phyloP scores from a whole-genome alignment of 1,140 invertebrate genomes.

The Paralvinella palmiformis region DNA sequence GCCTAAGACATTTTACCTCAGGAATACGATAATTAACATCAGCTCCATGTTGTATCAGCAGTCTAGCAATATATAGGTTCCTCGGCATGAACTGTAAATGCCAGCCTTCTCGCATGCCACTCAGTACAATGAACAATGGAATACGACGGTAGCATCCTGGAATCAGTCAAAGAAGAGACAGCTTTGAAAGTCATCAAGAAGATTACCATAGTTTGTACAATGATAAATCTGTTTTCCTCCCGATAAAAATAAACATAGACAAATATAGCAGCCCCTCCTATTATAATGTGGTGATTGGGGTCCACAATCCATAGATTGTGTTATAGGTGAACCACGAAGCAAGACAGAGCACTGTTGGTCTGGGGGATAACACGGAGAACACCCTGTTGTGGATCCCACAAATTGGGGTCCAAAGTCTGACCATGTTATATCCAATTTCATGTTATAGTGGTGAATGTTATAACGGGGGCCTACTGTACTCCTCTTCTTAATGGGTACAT shows the following conservation, averaged over 20 bases:
- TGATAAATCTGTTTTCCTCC: neutral
- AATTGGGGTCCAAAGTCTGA: no score
- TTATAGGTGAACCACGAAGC: no score
- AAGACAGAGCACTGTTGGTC: no score
- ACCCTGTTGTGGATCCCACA: neutral
- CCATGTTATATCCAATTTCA: no score
- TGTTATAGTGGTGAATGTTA: no score
- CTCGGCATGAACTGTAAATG: slow-evolving; percentile 26
- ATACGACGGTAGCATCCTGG: slow-evolving; percentile 42
- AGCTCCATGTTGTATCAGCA: slow-evolving; percentile 36
- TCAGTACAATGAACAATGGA: slow-evolving; percentile 40
- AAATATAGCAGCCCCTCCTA: neutral
- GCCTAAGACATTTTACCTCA: no score
- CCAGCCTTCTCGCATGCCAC: slow-evolving; percentile 35
- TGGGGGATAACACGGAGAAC: neutral
- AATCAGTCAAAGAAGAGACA: slow-evolving; percentile 1
- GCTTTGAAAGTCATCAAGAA: neutral
- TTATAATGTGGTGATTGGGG: neutral
- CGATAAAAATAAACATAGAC: neutral
- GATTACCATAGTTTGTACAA: neutral
- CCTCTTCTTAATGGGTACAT: neutral
- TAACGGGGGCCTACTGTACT: no score
- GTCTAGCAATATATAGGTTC: slow-evolving; percentile 36
- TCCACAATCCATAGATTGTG: neutral
- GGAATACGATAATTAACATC: slow-evolving; percentile 41